Evolutionary conservation across 64 coral and sea anemone species (phyloP).

Genomic region (Porites lutea): DNA sequence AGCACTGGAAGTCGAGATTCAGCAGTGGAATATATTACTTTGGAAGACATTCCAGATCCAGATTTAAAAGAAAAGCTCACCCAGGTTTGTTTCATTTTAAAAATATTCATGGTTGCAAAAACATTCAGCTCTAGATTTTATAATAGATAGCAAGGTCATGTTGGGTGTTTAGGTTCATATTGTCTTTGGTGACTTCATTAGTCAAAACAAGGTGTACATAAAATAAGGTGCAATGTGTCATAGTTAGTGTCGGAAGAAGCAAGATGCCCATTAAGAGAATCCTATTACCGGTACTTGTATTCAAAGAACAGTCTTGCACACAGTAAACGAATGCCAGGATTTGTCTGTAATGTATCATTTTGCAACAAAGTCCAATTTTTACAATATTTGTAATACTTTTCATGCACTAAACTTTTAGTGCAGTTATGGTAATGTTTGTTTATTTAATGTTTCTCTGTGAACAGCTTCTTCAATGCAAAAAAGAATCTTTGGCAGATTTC

Average conservation of each 20-base stretch:
- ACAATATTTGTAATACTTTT: background rate
- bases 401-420: background rate
- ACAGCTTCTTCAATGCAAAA: slow-evolving; percentile 10
- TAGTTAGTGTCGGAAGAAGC: background rate
- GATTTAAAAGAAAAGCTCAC: slow-evolving; percentile 25
- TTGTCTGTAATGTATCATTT: background rate
- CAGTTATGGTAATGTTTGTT: background rate
- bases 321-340: background rate
- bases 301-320: background rate
- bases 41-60: slow-evolving; percentile 42
- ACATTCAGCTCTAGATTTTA: slow-evolving; percentile 1
- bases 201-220: background rate
- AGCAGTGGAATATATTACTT: slow-evolving; percentile 21
- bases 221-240: background rate
- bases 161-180: background rate
- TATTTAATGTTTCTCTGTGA: slow-evolving; percentile 21
- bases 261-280: background rate
- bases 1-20: slow-evolving; percentile 16
- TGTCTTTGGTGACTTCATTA: background rate
- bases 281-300: background rate
- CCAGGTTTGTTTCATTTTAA: slow-evolving; percentile 33
- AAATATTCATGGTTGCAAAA: background rate
- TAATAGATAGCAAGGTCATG: slow-evolving; percentile 11
- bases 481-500: slow-evolving; percentile 14
- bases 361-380: background rate